Percentiles rank a stretch among this genome's conserved stretches.
Evolutionary conservation across 2,797 vertebrate species (phyloP).

Genomic region (Amazonetta brasiliensis): DNA sequence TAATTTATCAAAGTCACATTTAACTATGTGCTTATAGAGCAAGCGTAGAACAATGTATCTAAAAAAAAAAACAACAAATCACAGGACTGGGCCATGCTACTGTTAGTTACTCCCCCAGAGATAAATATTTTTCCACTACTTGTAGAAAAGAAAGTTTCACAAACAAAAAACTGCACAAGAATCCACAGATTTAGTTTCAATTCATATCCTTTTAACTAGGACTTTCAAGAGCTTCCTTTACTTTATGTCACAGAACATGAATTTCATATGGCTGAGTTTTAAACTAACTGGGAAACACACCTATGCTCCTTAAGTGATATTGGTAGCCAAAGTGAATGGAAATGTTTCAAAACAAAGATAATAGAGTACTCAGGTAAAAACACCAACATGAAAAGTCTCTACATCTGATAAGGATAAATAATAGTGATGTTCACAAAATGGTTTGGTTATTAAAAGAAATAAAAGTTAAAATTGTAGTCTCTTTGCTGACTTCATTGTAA

Average conservation of each 20-base stretch:
- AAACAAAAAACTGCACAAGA: neutral
- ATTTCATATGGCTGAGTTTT: neutral
- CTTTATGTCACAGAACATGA: neutral
- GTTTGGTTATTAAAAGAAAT: neutral
- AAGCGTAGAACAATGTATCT: neutral
- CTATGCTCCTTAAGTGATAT: neutral
- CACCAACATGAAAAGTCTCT: neutral
- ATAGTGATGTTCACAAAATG: neutral
- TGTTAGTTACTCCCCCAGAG: neutral
- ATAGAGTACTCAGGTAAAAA: neutral
- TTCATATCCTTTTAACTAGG: neutral
- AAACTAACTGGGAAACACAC: neutral
- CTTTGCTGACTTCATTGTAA: neutral
- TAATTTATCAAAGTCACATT: conserved; percentile 57
- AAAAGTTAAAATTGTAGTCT: neutral
- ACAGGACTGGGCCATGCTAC: neutral
- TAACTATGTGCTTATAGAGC: neutral
- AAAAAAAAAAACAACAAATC: neutral
- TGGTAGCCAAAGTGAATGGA: neutral
- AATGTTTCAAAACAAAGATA: neutral
- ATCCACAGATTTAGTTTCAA: neutral
- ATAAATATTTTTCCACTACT: neutral
- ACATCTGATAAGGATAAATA: neutral
- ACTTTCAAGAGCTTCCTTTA: neutral
- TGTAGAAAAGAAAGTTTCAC: neutral